Evolutionary conservation across 2,888 invertebrate species (phyloP), one percentile per base, ranked within the genome.

Genomic region (Augiades crinisus): DNA sequence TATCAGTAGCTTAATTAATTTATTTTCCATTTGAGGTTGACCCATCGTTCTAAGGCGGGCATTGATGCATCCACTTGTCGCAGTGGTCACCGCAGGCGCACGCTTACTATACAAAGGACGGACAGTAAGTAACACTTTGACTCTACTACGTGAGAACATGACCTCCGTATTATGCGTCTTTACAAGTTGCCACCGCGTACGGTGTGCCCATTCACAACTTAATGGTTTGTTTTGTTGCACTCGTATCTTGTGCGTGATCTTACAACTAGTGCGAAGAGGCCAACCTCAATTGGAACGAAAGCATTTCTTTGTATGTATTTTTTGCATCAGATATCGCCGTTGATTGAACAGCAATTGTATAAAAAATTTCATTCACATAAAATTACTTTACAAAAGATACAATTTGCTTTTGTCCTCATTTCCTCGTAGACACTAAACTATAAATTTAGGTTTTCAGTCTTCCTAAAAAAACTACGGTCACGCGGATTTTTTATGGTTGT

Each of bases 41-140:
- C 68, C 63, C 59, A 65, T 72, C 67, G 67, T 63, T 58, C 55
- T 63, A 56, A 64, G 54, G 54, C 47, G 55, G 55, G 50, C 53
- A 59, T 57, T 56, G 60, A 56, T 57, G 55, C 47, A 54, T 41
- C 33, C 50, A 50, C 50, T 43, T 50, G 65, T 63, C 63, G 60
- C 64, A 62, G 53, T 50, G 55, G 54, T 55, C 50, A 53, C 53
- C 36, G 56, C 3, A 5, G 33, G 44, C 14, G 33, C 33, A 16
- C 41, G 49, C 34, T 36, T 13, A 19, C 36, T 8, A 21, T 30
- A 50, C 43, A 50, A 50, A 30, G 50, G 14, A 36, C 13, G 36
- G 41, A 49, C 41, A 24, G 22, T 34, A 38, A 38, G 43, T 43
- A 44, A 44, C 41, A 34, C 22, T 31, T 36, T 33, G 27, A 19